phyloP scores from a whole-genome alignment of 2,113 vertebrate genomes.

The Bubo blakistoni region DNA sequence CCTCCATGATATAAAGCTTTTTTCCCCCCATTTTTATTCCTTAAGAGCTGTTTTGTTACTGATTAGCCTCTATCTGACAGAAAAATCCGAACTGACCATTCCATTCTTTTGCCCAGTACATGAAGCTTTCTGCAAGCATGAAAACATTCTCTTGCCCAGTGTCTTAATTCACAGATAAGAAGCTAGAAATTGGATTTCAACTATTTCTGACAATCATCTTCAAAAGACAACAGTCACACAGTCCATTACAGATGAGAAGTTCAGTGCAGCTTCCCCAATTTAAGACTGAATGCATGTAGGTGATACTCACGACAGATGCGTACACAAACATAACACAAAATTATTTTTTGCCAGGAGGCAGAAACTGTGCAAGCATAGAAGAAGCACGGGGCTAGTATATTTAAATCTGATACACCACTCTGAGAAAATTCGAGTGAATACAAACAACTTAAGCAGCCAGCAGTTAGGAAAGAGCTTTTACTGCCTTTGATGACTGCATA shows the following conservation, averaged over 20 bases:
- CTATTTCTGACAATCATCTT: neutral
- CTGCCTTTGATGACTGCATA: neutral
- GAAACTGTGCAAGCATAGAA: neutral
- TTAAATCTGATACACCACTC: neutral
- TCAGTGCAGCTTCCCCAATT: neutral
- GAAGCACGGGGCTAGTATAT: fast-evolving
- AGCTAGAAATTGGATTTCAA: neutral
- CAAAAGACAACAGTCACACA: neutral
- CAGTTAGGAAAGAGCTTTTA: neutral
- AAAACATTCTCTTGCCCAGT: neutral
- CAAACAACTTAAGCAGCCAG: neutral
- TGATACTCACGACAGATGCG: fast-evolving
- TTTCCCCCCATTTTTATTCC: fast-evolving
- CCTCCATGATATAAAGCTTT: neutral
- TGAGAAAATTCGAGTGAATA: fast-evolving
- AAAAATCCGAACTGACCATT: neutral
- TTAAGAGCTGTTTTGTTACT: neutral
- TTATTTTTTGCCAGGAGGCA: neutral
- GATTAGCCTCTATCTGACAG: neutral
- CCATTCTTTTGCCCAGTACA: fast-evolving
- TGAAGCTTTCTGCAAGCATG: neutral
- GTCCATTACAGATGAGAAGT: neutral
- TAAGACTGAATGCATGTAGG: fast-evolving
- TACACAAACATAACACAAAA: neutral
- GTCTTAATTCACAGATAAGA: neutral